Evolutionary conservation across 2,888 invertebrate species (phyloP), one percentile per base, ranked within the genome.

Genomic region (Toxonevra muliebris): DNA sequence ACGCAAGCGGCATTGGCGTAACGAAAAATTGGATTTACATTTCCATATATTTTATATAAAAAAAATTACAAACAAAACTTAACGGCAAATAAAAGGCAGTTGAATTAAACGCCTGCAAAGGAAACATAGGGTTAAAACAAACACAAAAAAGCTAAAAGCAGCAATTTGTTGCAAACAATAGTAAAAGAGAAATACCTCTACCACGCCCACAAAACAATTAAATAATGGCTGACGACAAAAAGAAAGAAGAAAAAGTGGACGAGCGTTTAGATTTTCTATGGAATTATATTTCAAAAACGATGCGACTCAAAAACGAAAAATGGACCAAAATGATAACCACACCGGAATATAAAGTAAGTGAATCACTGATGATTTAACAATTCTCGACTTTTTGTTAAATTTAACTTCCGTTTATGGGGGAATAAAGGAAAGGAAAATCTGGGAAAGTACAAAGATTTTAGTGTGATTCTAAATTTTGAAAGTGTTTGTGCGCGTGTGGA

Each of bases 271-370:
- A 73, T 5, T 80, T 78, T 66, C 68, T 80, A 1, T 79, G 78
- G 76, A 80, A 77, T 66, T 80, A 80, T 57, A 67, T 80, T 7
- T 74, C 74, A 68, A 80, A 80, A 63, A 76, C 78, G 7, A 74
- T 80, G 73, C 73, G 80, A 20, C 71, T 79, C 12, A 80, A 80
- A 61, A 76, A 76, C 63, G 80, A 80, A 52, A 79, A 79, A 65
- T 80, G 80, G 80, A 75, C 70, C 7, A 80, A 80, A 71, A 73
- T 80, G 74, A 77, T 78, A 61, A 65, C 75, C 17, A 76, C 75
- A 5, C 71, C 68, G n/a, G 76, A 77, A 13, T 76, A 65, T 57
- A 79, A 75, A 77, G 80, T 80, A 71, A 71, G 71, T 43, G 20
- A n/a, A 8, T 9, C 15, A 48, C 48, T 8, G 13, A 48, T 15